Evolutionary conservation across 2,113 vertebrate genomes (phyloP), one percentile per base, ranked within the genome.

Genomic region (Phylloscopus trochiloides): DNA sequence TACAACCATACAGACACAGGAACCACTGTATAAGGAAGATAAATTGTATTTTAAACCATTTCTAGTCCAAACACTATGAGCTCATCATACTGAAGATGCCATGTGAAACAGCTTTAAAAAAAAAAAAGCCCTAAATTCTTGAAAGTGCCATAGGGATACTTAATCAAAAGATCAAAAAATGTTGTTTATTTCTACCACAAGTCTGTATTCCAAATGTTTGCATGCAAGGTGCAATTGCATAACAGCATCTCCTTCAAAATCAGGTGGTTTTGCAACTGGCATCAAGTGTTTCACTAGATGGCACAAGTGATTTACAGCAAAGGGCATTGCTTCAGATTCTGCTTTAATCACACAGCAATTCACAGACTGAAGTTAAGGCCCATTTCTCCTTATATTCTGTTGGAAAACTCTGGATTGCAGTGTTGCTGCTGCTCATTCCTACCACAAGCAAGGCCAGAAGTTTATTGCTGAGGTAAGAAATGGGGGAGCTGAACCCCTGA

Each of bases 201-300:
- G 51, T 8, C 24, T 1, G 0, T 29, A 24, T n/a, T 87, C 75
- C 2, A 87, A 50, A 28, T 38, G 45, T 32, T 17, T 66, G n/a
- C 7, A 62, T 17, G 1, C 6, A 43, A 67, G 18, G 24, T 58
- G 36, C 58, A 62, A 28, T 70, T 76, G 26, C 42, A 1, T 6
- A 77, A 42, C 24, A 74, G 68, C 28, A 45, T 2, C n/a, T 77
- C 67, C 58, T 88, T 61, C 76, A 48, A n/a, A 43, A 47, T 25
- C 1, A 67, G 1, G 15, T 2, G 6, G n/a, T 3, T 91, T 22
- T 57, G 72, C 48, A 67, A 3, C 1, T 24, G 70, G 48, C 70
- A 91, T 3, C 29, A n/a, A 52, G 36, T 2, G 29, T 63, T 92
- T 94, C 96, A 96, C 95, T 92, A 95, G 95, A 68, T 97, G 96